Percentiles rank a stretch among this genome's conserved stretches.
Evolutionary conservation across 2,888 invertebrate genomes (phyloP).

Genomic region (Nasonia oneida): DNA sequence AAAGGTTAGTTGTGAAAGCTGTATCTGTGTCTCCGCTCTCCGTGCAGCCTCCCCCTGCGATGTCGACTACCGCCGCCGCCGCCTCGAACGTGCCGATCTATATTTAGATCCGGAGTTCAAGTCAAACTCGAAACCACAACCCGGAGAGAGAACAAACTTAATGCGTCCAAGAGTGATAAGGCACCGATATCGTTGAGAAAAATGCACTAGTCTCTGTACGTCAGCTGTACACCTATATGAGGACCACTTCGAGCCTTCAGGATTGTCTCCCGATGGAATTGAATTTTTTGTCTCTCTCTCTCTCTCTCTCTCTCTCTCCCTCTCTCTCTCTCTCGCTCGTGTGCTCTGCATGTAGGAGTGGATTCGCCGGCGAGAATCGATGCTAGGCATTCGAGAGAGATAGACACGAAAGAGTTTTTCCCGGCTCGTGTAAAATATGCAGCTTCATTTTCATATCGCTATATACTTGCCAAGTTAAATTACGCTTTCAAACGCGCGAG

Average conservation of each 20-base stretch:
- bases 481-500: neutral
- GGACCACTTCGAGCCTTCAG: too few species aligned
- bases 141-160: constrained; percentile 1
- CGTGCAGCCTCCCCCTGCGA: constrained; percentile 5
- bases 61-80: neutral
- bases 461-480: neutral
- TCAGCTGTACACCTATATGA: neutral
- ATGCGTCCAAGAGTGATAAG: neutral
- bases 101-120: constrained; percentile 13
- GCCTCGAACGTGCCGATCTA: constrained; percentile 13
- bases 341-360: neutral
- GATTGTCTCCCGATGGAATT: neutral
- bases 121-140: constrained; percentile 19
- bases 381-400: neutral
- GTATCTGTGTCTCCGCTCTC: constrained; percentile 9
- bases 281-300: neutral
- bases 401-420: neutral
- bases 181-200: neutral
- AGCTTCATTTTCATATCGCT: neutral
- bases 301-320: neutral
- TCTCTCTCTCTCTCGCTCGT: neutral
- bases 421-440: neutral
- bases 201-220: neutral
- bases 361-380: neutral
- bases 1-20: constrained; percentile 21